Conservation (phyloP, 2,113 vertebrate genomes). For the Mohoua ochrocephala region DNA sequence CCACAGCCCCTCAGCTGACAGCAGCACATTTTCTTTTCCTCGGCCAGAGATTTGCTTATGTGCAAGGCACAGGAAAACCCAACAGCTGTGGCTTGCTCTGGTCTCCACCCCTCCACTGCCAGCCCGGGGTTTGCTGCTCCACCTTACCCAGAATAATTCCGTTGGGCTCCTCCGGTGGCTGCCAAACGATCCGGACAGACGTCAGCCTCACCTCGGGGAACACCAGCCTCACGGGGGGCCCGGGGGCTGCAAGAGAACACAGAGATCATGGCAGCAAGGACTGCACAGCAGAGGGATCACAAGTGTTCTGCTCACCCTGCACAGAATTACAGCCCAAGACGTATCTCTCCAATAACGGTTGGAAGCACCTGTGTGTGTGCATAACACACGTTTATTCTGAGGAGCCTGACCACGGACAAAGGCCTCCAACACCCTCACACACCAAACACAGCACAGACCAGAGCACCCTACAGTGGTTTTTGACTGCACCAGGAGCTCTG, state of each 20-base stretch:
- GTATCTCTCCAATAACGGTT: accelerated
- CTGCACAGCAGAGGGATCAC: not conserved
- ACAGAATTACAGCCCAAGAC: accelerated
- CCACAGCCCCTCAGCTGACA: not conserved
- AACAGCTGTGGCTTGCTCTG: not conserved
- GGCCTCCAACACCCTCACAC: not conserved
- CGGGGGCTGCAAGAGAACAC: slow-evolving; percentile 76
- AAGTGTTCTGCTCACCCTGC: not conserved
- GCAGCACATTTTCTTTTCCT: not conserved
- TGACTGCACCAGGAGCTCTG: not conserved
- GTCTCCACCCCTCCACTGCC: not conserved
- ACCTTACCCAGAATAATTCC: slow-evolving; percentile 89
- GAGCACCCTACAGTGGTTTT: not conserved
- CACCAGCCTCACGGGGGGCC: slow-evolving; percentile 85
- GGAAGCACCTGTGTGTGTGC: accelerated
- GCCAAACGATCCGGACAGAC: slow-evolving; percentile 88
- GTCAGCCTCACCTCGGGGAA: slow-evolving; percentile 91
- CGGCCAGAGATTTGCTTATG: not conserved
- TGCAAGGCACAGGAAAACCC: not conserved
- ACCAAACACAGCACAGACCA: not conserved
- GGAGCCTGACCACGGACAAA: not conserved
- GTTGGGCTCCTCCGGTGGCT: slow-evolving; percentile 87
- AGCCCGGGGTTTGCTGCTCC: not conserved
- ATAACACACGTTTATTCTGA: not conserved
- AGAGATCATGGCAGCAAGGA: not conserved